Conservation (phyloP, 2,113 vertebrate species). For the Vombatus ursinus region DNA sequence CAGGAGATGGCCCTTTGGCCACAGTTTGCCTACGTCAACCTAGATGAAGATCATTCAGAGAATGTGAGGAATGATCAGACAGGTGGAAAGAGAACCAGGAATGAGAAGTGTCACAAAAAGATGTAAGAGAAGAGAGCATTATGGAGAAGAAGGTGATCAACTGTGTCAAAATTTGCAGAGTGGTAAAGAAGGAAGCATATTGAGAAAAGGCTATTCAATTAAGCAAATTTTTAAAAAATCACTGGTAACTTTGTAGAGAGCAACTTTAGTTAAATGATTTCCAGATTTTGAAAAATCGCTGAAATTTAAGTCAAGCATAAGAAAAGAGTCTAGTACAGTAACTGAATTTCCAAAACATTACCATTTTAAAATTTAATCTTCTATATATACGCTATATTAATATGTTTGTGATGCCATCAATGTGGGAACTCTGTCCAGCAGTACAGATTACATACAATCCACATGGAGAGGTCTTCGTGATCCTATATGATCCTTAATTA, state of each 20-base stretch:
- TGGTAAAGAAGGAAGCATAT: background rate
- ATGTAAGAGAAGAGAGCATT: background rate
- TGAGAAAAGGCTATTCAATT: background rate
- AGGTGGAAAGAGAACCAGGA: background rate
- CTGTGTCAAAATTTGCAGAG: background rate
- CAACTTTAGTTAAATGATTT: slow-evolving; percentile 31
- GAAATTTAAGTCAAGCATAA: background rate
- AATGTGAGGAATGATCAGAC: background rate
- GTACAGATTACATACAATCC: background rate
- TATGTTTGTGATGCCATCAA: background rate
- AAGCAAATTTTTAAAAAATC: background rate
- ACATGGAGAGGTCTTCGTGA: background rate
- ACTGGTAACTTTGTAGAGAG: background rate
- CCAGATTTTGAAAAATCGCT: slow-evolving; percentile 8
- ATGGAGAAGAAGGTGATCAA: background rate
- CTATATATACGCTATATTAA: background rate
- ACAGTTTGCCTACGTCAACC: background rate
- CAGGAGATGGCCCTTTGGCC: background rate
- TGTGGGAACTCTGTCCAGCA: background rate
- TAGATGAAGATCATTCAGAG: background rate
- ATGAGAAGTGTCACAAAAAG: background rate
- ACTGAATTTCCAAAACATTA: background rate
- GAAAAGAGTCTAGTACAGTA: background rate
- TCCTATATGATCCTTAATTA: background rate
- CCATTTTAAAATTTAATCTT: background rate